Evolutionary conservation across 30 jellyfish, hydroid and myxozoan genomes (phyloP).

Genomic region (Cassiopea andromeda): DNA sequence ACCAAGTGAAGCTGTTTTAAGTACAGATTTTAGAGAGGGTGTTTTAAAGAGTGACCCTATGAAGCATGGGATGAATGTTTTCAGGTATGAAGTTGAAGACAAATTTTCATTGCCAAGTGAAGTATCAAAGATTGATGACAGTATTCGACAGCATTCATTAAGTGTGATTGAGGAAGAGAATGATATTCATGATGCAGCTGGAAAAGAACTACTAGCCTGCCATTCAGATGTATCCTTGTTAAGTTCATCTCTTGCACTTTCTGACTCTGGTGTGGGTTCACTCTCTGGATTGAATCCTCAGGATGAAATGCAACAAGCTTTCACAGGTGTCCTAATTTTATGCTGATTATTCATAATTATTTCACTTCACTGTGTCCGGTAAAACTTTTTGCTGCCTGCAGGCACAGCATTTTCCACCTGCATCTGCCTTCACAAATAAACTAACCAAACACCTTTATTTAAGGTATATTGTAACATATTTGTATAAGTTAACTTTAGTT

Average conservation of each 20-base stretch:
- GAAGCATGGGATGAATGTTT: neutral
- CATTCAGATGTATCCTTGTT: neutral
- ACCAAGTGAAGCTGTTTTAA: neutral
- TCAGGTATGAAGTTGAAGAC: slow-evolving; percentile 15
- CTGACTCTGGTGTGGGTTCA: slow-evolving; percentile 33
- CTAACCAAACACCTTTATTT: too few relatives aligned
- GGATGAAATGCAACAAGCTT: neutral
- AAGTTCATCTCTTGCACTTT: neutral
- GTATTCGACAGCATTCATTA: slow-evolving; percentile 17
- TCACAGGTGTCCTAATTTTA: neutral
- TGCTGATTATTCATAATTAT: neutral
- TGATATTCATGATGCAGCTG: slow-evolving; percentile 12
- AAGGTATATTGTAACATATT: too few relatives aligned
- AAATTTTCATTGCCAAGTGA: slow-evolving; percentile 2
- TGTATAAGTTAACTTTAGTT: too few relatives aligned
- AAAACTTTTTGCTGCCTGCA: too few relatives aligned
- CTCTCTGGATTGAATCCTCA: neutral
- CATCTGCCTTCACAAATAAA: too few relatives aligned
- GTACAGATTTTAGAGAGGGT: neutral
- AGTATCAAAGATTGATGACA: neutral
- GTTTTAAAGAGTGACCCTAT: neutral
- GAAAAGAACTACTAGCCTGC: neutral
- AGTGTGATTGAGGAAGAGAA: slow-evolving; percentile 50
- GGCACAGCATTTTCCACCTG: too few relatives aligned
- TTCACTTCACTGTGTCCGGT: neutral